phyloP scores from a whole-genome alignment of 1,140 invertebrate species.

The Drosophila littoralis region DNA sequence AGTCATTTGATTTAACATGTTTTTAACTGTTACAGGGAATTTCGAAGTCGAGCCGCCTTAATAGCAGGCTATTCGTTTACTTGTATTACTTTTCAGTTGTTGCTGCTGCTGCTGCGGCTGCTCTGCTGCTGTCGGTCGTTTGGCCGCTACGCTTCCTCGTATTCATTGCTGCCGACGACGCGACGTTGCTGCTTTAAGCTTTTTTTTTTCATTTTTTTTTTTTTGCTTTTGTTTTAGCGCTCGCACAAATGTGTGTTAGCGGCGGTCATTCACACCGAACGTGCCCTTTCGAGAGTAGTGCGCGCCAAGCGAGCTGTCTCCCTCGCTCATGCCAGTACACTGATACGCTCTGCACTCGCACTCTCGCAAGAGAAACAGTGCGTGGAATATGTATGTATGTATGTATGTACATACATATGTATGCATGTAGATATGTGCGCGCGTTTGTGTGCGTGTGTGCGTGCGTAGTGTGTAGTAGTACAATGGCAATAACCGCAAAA shows the following conservation, averaged over 20 bases:
- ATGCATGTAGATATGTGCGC: conserved; percentile 1
- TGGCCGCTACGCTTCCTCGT: conserved; percentile 59
- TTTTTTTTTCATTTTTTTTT: conserved; percentile 25
- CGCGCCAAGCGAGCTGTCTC: conserved; percentile 28
- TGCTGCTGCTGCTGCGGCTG: conserved; percentile 37
- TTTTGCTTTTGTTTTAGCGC: conserved; percentile 79
- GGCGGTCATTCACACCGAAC: conserved; percentile 84
- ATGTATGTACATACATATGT: background rate
- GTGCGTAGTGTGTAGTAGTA: conserved; percentile 32
- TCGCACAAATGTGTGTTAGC: conserved; percentile 84
- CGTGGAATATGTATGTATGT: conserved; percentile 27
- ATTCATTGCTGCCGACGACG: conserved; percentile 43
- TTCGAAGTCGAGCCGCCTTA: background rate
- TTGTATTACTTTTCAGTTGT: conserved; percentile 65
- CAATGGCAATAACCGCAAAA: conserved; percentile 49
- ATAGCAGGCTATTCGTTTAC: conserved; percentile 27
- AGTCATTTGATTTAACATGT: background rate
- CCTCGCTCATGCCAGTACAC: conserved; percentile 17
- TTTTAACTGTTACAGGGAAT: conserved; percentile 31
- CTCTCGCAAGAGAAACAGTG: conserved; percentile 39
- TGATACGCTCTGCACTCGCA: conserved; percentile 16
- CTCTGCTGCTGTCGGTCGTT: conserved; percentile 34
- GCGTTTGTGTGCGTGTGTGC: conserved; percentile 32
- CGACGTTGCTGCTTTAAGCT: conserved; percentile 52
- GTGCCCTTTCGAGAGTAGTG: conserved; percentile 77